These are phyloP conservation scores for Reticulitermes speratus DNA, from an alignment of 1,140 invertebrate species.

Conservation along the genomic window DNA sequence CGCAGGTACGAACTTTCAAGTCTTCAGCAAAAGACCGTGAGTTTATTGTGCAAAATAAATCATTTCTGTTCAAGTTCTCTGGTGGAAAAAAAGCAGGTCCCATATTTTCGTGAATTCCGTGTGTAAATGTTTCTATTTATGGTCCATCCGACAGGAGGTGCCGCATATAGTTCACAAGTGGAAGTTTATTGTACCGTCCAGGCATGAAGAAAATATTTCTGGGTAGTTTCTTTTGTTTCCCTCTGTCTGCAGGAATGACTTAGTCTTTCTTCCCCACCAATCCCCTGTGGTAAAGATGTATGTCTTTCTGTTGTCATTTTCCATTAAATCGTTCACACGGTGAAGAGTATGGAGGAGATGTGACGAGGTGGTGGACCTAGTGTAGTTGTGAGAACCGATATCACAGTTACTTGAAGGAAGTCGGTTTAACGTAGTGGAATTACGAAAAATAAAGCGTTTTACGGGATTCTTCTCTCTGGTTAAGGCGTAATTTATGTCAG, in stretches of 20 bases:
- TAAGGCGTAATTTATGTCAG: too few relatives aligned
- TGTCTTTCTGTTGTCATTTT: neutral
- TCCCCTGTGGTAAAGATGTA: neutral
- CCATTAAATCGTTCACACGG: neutral
- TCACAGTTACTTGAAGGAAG: neutral
- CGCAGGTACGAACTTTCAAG: neutral
- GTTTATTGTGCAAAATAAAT: neutral
- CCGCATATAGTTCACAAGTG: neutral
- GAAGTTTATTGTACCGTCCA: neutral
- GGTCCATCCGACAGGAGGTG: neutral
- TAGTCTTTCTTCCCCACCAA: neutral
- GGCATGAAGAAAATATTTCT: constrained; percentile 16
- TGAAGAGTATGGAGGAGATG: neutral
- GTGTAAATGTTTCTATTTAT: neutral
- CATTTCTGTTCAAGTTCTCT: neutral
- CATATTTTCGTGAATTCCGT: neutral
- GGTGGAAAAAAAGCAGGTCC: neutral
- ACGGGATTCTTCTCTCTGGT: too few relatives aligned
- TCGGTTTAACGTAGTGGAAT: too few relatives aligned
- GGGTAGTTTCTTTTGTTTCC: neutral
- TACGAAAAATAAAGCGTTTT: too few relatives aligned
- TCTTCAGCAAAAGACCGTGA: neutral
- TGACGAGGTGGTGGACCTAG: neutral
- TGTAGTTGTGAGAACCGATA: neutral
- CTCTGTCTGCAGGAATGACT: neutral